phyloP scores from a whole-genome alignment of 2,888 invertebrate genomes.

The Lasiommata megera region DNA sequence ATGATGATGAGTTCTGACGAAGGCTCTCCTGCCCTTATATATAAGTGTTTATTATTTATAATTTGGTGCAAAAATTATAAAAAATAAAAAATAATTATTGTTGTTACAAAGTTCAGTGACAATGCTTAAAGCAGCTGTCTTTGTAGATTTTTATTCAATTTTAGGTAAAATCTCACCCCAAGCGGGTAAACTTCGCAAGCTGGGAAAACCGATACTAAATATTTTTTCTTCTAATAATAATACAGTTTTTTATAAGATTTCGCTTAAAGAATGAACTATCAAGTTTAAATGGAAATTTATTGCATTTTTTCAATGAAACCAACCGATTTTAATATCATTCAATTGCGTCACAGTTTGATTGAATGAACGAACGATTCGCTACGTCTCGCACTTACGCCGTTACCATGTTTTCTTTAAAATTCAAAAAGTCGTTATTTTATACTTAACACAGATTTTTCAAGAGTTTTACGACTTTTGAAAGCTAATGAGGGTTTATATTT shows the following conservation, averaged over 20 bases:
- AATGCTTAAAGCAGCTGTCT: no score
- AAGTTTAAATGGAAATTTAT: constrained; percentile 20
- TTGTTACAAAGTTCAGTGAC: no score
- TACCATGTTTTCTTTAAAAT: constrained; percentile 18
- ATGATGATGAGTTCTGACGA: no score
- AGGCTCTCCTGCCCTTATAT: no score
- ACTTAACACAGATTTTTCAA: background rate
- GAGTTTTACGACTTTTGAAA: background rate
- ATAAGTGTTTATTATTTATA: no score
- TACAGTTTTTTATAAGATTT: background rate
- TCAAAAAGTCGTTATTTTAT: constrained; percentile 24
- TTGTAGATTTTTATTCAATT: background rate
- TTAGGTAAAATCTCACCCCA: background rate
- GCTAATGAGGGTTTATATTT: no score
- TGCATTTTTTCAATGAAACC: constrained; percentile 20
- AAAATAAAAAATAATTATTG: no score
- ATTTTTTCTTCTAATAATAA: no score
- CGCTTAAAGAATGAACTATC: background rate
- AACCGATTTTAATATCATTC: constrained; percentile 24
- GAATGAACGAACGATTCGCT: constrained; percentile 27
- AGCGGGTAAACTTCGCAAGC: background rate
- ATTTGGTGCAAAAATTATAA: no score
- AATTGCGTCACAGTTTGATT: constrained; percentile 35
- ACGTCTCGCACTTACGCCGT: constrained; percentile 17
- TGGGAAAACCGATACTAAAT: background rate